phyloP scores from a whole-genome alignment of 2,888 invertebrate species.

The Andrena bicolor region DNA sequence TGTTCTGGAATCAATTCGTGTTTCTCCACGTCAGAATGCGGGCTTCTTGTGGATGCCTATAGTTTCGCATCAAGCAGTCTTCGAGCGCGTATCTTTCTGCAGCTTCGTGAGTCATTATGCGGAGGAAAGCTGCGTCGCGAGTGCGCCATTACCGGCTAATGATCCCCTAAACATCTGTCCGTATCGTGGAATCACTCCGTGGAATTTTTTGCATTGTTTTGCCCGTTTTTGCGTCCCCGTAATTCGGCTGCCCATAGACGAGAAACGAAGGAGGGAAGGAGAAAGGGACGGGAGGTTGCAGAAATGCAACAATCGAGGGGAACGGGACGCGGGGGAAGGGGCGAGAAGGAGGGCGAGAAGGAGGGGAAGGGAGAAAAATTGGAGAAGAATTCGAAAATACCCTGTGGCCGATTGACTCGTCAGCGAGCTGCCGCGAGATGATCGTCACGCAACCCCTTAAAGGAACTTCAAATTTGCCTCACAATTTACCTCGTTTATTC shows the following conservation, averaged over 20 bases:
- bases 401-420: slow-evolving; percentile 76
- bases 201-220: slow-evolving; percentile 49
- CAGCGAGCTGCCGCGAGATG: slow-evolving; percentile 60
- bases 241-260: slow-evolving; percentile 23
- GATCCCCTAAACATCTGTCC: slow-evolving; percentile 74
- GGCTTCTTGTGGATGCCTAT: not conserved
- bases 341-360: not conserved
- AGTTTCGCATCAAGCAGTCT: not conserved
- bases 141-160: slow-evolving; percentile 68
- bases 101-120: slow-evolving; percentile 54
- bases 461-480: slow-evolving; percentile 61
- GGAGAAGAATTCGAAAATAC: slow-evolving; percentile 63
- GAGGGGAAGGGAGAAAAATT: not conserved
- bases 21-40: not conserved
- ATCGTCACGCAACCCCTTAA: slow-evolving; percentile 67
- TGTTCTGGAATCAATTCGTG: not conserved
- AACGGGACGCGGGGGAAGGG: slow-evolving; percentile 2
- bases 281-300: slow-evolving; percentile 29
- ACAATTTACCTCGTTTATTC: slow-evolving; percentile 66
- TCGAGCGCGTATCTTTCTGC: slow-evolving; percentile 20
- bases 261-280: not conserved
- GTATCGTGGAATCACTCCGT: slow-evolving; percentile 64
- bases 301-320: slow-evolving; percentile 29
- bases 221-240: slow-evolving; percentile 19
- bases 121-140: slow-evolving; percentile 48